These are phyloP conservation scores for Drosophila prostipennis DNA, from an alignment of 2,888 invertebrate genomes.

Conservation along the genomic window DNA sequence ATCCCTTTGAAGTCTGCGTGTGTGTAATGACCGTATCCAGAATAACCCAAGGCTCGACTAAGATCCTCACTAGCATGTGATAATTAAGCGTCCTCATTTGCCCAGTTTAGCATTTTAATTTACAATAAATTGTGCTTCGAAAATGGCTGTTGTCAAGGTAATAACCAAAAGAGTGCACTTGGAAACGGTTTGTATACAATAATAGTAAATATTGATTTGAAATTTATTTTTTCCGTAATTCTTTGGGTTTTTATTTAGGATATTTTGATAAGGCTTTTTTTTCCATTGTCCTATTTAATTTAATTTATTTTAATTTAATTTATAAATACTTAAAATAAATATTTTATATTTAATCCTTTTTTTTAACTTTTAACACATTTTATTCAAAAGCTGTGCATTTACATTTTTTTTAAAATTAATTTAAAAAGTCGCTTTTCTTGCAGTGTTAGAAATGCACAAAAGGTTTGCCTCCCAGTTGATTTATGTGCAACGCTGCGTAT, in stretches of 20 bases:
- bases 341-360: too few species aligned
- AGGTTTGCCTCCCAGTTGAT: slow-evolving; percentile 52
- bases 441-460: slow-evolving; percentile 16
- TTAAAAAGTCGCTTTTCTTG: not conserved
- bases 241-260: too few species aligned
- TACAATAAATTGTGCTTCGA: slow-evolving; percentile 62
- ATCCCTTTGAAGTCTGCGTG: slow-evolving; percentile 32
- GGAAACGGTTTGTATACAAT: not conserved
- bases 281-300: not conserved
- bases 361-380: too few species aligned
- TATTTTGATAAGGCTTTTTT: too few species aligned
- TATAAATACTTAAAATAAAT: too few species aligned
- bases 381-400: too few species aligned
- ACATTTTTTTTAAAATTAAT: not conserved
- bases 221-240: too few species aligned
- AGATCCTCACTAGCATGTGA: slow-evolving; percentile 58
- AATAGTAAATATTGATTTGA: too few species aligned
- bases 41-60: slow-evolving; percentile 27
- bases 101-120: slow-evolving; percentile 68
- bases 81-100: slow-evolving; percentile 71
- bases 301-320: too few species aligned
- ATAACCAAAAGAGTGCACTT: slow-evolving; percentile 29
- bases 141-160: slow-evolving; percentile 14
- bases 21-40: slow-evolving; percentile 11
- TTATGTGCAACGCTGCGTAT: slow-evolving; percentile 60